Evolutionary conservation across 1,140 invertebrate genomes (phyloP).

Genomic region (Odontomachus brunneus): DNA sequence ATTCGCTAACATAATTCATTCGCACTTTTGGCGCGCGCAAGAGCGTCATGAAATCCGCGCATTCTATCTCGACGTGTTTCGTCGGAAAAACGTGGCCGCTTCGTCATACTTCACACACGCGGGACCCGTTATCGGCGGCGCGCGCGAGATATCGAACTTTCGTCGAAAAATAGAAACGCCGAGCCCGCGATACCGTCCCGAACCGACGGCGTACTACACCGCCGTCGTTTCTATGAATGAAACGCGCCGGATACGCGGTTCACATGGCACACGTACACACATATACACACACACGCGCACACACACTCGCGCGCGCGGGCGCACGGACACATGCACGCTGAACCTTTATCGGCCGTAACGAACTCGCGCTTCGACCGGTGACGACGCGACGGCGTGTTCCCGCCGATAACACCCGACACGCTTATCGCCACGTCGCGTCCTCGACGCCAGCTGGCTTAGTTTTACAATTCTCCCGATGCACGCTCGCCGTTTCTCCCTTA

Average conservation of each 20-base stretch:
- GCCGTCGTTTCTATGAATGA: slow-evolving; percentile 72
- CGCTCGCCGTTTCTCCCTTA: not conserved
- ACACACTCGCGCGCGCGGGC: not conserved
- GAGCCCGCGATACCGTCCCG: slow-evolving; percentile 26
- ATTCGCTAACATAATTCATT: slow-evolving; percentile 54
- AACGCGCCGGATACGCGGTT: slow-evolving; percentile 60
- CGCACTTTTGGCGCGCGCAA: slow-evolving; percentile 21
- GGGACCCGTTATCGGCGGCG: slow-evolving; percentile 60
- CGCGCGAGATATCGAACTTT: slow-evolving; percentile 66
- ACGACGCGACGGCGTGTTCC: slow-evolving; percentile 45
- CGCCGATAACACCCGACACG: slow-evolving; percentile 55
- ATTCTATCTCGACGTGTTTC: not conserved
- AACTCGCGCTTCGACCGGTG: slow-evolving; percentile 60
- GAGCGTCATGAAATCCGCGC: not conserved
- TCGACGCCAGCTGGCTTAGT: slow-evolving; percentile 63
- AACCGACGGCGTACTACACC: not conserved
- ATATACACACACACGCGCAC: slow-evolving; percentile 29
- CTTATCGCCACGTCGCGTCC: slow-evolving; percentile 61
- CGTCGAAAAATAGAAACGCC: slow-evolving; percentile 67
- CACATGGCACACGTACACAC: slow-evolving; percentile 50
- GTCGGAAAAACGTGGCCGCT: not conserved
- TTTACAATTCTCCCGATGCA: slow-evolving; percentile 57
- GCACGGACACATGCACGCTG: no score
- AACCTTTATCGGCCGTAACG: slow-evolving; percentile 66
- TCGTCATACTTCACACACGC: slow-evolving; percentile 46